Evolutionary conservation across 2,113 vertebrate genomes (phyloP).

Genomic region (Bagarius yarrelli): DNA sequence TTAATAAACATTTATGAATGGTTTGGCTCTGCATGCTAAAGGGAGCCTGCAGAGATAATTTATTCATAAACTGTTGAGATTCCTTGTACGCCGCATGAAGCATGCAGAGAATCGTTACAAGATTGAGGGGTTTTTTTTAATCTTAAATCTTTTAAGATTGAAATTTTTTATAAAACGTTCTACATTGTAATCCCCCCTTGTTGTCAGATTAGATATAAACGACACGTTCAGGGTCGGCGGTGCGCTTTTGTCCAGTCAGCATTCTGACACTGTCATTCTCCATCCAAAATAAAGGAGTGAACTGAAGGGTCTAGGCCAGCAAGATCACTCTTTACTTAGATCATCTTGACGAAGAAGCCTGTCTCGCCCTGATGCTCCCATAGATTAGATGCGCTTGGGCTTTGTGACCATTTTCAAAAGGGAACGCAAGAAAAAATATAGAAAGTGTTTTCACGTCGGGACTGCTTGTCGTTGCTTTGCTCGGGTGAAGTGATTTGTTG

Average conservation of each 20-base stretch:
- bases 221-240: neutral
- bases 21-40: neutral
- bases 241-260: slow-evolving; percentile 48
- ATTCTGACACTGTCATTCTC: slow-evolving; percentile 38
- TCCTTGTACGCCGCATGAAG: neutral
- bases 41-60: slow-evolving; percentile 2
- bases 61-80: neutral
- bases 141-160: neutral
- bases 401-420: slow-evolving; percentile 19
- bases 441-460: slow-evolving; percentile 3
- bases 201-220: slow-evolving; percentile 21
- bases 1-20: slow-evolving; percentile 32
- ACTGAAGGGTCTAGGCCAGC: slow-evolving; percentile 37
- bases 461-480: neutral
- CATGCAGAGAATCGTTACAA: slow-evolving; percentile 9
- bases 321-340: slow-evolving; percentile 39
- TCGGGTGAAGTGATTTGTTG: slow-evolving; percentile 23
- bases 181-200: slow-evolving; percentile 2
- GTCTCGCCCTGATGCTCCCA: slow-evolving; percentile 27
- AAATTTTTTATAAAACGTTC: neutral
- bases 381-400: slow-evolving; percentile 35
- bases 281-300: slow-evolving; percentile 35
- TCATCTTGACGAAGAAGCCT: slow-evolving; percentile 43
- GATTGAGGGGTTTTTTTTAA: no score
- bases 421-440: neutral